Conservation (phyloP, 2,888 invertebrate species). For the Nomada hirtipes region DNA sequence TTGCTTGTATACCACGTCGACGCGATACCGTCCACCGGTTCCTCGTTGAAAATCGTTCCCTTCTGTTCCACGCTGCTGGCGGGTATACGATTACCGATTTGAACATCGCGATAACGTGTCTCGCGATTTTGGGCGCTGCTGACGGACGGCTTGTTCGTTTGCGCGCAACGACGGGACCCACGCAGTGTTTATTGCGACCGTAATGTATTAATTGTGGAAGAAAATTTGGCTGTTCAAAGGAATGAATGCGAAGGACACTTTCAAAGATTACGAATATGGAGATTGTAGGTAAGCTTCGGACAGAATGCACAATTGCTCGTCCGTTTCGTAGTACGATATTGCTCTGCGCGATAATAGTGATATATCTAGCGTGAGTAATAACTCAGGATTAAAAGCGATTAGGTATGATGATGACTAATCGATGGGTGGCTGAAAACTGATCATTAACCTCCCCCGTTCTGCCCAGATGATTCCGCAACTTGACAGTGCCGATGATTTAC, state of each 20-base stretch:
- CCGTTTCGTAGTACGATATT: slow-evolving; percentile 5
- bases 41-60: slow-evolving; percentile 41
- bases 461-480: slow-evolving; percentile 5
- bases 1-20: slow-evolving; percentile 48
- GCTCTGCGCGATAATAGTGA: slow-evolving; percentile 23
- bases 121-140: slow-evolving; percentile 41
- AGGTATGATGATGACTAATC: slow-evolving; percentile 41
- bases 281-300: background rate
- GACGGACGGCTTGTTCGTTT: background rate
- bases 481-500: slow-evolving; percentile 23
- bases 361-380: slow-evolving; percentile 39
- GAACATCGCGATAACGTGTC: slow-evolving; percentile 31
- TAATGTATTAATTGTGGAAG: background rate
- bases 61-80: slow-evolving; percentile 6
- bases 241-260: background rate
- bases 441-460: slow-evolving; percentile 35
- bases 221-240: background rate
- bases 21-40: slow-evolving; percentile 34
- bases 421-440: slow-evolving; percentile 45
- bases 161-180: too few relatives aligned
- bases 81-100: slow-evolving; percentile 38
- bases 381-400: slow-evolving; percentile 46
- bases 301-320: background rate
- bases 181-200: too few relatives aligned
- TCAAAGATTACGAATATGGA: background rate